These are phyloP conservation scores for Kobus ellipsiprymnus DNA, from an alignment of 2,113 vertebrate species.

Conservation along the genomic window DNA sequence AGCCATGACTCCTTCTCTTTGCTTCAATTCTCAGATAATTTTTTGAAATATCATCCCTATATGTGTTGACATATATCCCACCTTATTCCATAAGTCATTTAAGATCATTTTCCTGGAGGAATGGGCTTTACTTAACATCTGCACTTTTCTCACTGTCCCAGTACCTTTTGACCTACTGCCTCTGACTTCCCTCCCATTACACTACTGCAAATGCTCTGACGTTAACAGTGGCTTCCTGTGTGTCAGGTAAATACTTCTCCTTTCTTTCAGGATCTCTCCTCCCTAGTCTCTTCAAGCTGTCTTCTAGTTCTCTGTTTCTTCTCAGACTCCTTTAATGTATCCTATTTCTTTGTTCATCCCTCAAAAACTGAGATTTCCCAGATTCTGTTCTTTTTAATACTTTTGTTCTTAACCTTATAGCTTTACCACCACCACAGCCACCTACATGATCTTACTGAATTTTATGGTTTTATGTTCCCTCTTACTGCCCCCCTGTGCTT, in stretches of 20 bases:
- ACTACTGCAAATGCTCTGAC: not conserved
- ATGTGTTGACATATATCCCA: not conserved
- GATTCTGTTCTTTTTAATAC: not conserved
- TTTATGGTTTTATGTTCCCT: not conserved
- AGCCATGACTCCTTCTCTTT: not conserved
- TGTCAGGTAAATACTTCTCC: not conserved
- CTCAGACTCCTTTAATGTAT: not conserved
- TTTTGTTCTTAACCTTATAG: not conserved
- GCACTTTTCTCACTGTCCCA: not conserved
- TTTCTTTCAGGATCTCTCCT: not conserved
- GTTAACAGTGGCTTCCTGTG: not conserved
- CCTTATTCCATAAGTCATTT: not conserved
- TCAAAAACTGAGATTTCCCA: not conserved
- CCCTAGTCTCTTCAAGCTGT: not conserved
- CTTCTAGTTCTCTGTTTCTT: not conserved
- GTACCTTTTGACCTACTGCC: not conserved
- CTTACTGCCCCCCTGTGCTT: not conserved
- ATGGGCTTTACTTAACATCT: not conserved
- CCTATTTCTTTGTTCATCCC: not conserved
- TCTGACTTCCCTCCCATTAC: not conserved
- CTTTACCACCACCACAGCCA: not conserved
- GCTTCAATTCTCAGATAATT: not conserved
- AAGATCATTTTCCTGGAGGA: not conserved
- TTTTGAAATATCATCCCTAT: not conserved
- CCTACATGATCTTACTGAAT: not conserved